These are phyloP conservation scores for Ashinkailepas kermadecensis DNA, from an alignment of 2,888 invertebrate species.

Conservation along the genomic window DNA sequence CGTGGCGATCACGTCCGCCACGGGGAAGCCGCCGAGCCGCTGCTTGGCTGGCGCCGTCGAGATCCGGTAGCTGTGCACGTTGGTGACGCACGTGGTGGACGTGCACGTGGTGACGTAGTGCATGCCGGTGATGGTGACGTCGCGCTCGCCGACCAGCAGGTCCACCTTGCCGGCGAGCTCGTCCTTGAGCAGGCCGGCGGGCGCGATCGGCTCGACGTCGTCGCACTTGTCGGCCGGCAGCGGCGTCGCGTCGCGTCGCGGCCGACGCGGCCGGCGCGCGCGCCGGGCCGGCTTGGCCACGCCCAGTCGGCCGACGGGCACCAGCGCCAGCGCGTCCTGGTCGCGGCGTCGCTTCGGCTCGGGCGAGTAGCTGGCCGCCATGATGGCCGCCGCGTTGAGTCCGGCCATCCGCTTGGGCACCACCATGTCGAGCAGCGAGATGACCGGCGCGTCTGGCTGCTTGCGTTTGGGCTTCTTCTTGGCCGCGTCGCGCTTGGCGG, in stretches of 20 bases:
- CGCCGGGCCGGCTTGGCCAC: slow-evolving; percentile 25
- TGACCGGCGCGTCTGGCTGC: slow-evolving; percentile 48
- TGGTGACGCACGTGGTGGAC: slow-evolving; percentile 29
- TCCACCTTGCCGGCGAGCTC: slow-evolving; percentile 26
- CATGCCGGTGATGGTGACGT: slow-evolving; percentile 30
- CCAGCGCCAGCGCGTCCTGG: slow-evolving; percentile 24
- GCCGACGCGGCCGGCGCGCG: neutral
- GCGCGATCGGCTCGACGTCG: slow-evolving; percentile 6
- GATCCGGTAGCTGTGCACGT: slow-evolving; percentile 30
- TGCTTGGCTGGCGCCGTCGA: slow-evolving; percentile 33
- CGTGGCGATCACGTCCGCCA: slow-evolving; percentile 25
- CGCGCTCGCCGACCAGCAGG: neutral
- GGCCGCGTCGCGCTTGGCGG: neutral
- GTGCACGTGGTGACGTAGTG: slow-evolving; percentile 32
- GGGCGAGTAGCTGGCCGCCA: slow-evolving; percentile 67
- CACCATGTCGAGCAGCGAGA: slow-evolving; percentile 79
- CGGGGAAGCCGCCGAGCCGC: slow-evolving; percentile 29
- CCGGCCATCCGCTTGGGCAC: slow-evolving; percentile 86
- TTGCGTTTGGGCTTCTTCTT: slow-evolving; percentile 30
- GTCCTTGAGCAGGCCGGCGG: slow-evolving; percentile 12
- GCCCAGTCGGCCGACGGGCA: slow-evolving; percentile 28
- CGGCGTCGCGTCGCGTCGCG: slow-evolving; percentile 24
- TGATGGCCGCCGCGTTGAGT: slow-evolving; percentile 78
- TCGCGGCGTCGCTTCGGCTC: slow-evolving; percentile 27
- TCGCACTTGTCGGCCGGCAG: slow-evolving; percentile 29